Evolutionary conservation across 2,888 invertebrate genomes (phyloP).

Genomic region (Carterocephalus palaemon): DNA sequence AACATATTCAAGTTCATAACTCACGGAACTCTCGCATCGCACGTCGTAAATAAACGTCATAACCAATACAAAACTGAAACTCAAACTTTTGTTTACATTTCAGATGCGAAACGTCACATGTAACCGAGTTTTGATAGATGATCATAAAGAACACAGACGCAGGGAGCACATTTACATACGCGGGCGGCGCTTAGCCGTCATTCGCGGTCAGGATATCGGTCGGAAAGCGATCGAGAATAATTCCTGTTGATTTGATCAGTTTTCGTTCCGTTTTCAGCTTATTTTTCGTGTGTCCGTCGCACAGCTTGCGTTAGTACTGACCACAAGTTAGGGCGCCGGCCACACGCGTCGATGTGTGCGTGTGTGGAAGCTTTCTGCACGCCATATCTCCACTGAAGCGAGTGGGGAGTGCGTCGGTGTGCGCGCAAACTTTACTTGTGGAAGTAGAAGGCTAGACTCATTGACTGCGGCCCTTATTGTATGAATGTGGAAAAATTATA

Average conservation of each 20-base stretch:
- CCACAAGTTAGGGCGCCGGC: constrained; percentile 78
- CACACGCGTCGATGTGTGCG: constrained; percentile 69
- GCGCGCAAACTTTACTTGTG: constrained; percentile 67
- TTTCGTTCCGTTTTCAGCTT: constrained; percentile 73
- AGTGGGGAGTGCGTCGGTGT: constrained; percentile 68
- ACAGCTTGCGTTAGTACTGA: constrained; percentile 78
- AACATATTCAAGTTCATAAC: constrained; percentile 69
- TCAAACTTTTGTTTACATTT: constrained; percentile 75
- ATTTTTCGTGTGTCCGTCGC: constrained; percentile 79
- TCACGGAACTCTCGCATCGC: constrained; percentile 59
- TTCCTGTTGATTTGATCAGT: constrained; percentile 54
- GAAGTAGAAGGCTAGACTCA: constrained; percentile 77
- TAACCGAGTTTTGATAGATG: constrained; percentile 74
- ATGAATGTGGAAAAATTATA: constrained; percentile 79
- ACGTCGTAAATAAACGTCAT: constrained; percentile 62
- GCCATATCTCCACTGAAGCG: constrained; percentile 71
- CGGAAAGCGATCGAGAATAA: constrained; percentile 41
- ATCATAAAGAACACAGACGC: constrained; percentile 70
- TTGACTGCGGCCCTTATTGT: constrained; percentile 79
- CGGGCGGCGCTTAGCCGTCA: constrained; percentile 41
- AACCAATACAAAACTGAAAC: constrained; percentile 51
- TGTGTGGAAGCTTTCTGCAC: constrained; percentile 76
- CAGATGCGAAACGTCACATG: constrained; percentile 74
- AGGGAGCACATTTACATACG: constrained; percentile 70
- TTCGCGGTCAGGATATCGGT: constrained; percentile 36